Conservation (phyloP, 2,113 vertebrate genomes). For the Corynorhinus townsendii region DNA sequence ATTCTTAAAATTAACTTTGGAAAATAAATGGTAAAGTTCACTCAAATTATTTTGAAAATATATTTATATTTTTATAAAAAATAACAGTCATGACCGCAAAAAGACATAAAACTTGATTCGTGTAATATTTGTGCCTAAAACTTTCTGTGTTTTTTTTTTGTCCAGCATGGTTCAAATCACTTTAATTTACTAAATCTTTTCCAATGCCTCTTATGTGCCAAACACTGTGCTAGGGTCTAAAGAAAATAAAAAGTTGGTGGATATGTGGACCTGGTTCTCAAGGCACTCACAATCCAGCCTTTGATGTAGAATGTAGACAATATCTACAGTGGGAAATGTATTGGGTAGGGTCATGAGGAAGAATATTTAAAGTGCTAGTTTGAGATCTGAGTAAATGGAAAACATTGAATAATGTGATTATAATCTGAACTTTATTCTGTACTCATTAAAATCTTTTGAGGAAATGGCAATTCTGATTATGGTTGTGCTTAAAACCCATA, state of each 20-base stretch:
- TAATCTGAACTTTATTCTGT: not conserved
- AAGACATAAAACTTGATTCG: conserved; percentile 18
- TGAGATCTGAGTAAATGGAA: not conserved
- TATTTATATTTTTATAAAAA: not conserved
- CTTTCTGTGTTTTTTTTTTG: not conserved
- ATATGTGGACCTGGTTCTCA: not conserved
- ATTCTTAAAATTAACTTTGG: not conserved
- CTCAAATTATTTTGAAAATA: not conserved
- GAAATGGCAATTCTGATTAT: not conserved
- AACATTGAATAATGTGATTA: not conserved
- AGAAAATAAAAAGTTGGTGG: not conserved
- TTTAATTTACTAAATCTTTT: not conserved
- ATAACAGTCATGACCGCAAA: not conserved
- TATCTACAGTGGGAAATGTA: not conserved
- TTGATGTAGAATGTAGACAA: not conserved
- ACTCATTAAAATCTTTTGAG: not conserved
- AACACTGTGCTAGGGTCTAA: not conserved
- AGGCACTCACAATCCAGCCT: not conserved
- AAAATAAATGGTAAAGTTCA: not conserved
- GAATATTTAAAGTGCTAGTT: not conserved
- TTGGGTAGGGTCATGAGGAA: not conserved
- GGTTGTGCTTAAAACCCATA: not conserved
- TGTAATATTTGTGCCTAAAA: not conserved
- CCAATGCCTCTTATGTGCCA: not conserved
- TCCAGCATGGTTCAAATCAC: not conserved